Percentiles rank a stretch among this genome's conserved stretches.
Conservation (phyloP, 2,113 vertebrate species). For the Daboia siamensis region DNA sequence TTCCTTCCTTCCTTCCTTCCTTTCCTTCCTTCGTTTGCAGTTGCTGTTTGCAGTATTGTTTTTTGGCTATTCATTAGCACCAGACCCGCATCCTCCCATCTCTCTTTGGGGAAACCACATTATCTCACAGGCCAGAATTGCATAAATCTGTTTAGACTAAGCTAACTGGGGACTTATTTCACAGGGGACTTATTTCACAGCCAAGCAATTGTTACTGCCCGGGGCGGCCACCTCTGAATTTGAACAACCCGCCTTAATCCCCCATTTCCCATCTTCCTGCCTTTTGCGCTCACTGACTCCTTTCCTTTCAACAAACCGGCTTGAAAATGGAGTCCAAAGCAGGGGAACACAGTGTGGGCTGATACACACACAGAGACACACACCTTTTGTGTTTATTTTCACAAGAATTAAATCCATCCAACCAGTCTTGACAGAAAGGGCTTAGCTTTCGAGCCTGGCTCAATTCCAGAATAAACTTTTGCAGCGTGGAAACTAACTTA, state of each 20-base stretch:
- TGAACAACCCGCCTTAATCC: constrained; percentile 48
- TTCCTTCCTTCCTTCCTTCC: too few species aligned
- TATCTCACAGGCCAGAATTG: constrained; percentile 47
- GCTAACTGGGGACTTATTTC: constrained; percentile 50
- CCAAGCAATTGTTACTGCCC: constrained; percentile 36
- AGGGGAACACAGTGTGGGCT: fast-evolving
- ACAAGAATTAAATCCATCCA: not conserved
- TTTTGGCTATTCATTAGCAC: not conserved
- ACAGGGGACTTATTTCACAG: constrained; percentile 51
- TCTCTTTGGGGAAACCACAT: not conserved
- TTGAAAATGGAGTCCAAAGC: not conserved
- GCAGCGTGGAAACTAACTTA: not conserved
- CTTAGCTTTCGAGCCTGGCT: not conserved
- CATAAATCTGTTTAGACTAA: constrained; percentile 58
- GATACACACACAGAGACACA: fast-evolving
- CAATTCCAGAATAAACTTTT: not conserved
- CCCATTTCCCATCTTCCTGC: constrained; percentile 3
- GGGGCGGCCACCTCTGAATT: constrained; percentile 40
- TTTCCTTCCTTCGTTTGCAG: too few species aligned
- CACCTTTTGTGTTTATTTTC: not conserved
- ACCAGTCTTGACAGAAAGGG: not conserved
- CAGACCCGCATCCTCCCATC: not conserved
- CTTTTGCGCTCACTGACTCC: not conserved
- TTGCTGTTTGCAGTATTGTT: not conserved
- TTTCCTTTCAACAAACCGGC: not conserved